These are phyloP conservation scores for Maniola jurtina DNA, from an alignment of 1,140 invertebrate genomes.

Conservation along the genomic window DNA sequence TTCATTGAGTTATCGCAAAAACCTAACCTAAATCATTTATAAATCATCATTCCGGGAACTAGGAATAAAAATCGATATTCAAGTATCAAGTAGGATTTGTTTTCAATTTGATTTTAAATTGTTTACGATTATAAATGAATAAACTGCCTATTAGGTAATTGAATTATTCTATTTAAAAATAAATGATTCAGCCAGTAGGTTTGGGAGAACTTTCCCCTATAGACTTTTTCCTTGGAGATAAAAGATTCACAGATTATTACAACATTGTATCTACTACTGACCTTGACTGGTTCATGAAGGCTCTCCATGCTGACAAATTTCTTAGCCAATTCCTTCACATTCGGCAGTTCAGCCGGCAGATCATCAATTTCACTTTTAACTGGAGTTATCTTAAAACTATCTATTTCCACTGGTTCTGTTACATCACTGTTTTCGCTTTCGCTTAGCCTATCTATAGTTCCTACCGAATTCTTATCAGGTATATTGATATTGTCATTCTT, in stretches of 20 bases:
- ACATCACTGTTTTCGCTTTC: conserved; percentile 44
- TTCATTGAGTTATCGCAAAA: no score
- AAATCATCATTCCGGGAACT: no score
- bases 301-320: conserved; percentile 73
- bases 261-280: conserved; percentile 35
- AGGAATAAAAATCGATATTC: no score
- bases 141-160: background rate
- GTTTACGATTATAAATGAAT: background rate
- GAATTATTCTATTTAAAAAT: background rate
- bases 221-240: background rate
- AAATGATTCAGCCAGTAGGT: background rate
- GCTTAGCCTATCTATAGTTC: conserved; percentile 48
- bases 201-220: no score
- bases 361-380: conserved; percentile 58
- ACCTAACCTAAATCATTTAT: no score
- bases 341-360: conserved; percentile 61
- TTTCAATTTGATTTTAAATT: background rate
- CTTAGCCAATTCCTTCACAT: conserved; percentile 74
- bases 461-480: conserved; percentile 55
- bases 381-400: conserved; percentile 39
- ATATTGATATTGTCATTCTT: conserved; percentile 60
- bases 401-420: conserved; percentile 32
- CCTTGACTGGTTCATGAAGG: conserved; percentile 61
- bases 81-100: no score
- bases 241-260: background rate